phyloP scores from a whole-genome alignment of 2,797 vertebrate genomes.

The Catostomus latipinnis region DNA sequence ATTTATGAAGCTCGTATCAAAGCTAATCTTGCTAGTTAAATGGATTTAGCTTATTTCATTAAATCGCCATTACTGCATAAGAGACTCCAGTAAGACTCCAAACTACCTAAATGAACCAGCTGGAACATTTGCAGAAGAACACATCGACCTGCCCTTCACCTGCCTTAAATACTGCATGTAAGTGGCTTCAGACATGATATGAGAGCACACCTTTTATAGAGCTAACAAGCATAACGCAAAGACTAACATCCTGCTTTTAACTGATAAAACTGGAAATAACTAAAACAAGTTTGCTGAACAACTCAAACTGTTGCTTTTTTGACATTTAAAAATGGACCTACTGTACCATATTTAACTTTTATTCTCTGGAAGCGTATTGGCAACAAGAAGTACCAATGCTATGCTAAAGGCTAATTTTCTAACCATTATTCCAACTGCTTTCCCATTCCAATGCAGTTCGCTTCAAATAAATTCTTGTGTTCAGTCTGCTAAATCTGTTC shows the following conservation, averaged over 20 bases:
- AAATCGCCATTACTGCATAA: constrained; percentile 69
- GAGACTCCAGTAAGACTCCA: constrained; percentile 35
- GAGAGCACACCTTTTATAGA: constrained; percentile 36
- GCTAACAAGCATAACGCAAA: not conserved
- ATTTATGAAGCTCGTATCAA: constrained; percentile 43
- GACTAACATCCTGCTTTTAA: not conserved
- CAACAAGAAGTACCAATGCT: no score
- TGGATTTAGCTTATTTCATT: constrained; percentile 72
- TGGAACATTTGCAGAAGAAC: not conserved
- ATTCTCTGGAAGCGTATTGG: no score
- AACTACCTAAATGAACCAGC: not conserved
- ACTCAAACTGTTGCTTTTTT: no score
- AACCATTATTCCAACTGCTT: no score
- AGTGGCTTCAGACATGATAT: not conserved
- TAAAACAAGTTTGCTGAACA: not conserved
- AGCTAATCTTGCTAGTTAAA: constrained; percentile 54
- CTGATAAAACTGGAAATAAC: not conserved
- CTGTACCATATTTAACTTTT: no score
- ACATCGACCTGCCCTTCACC: constrained; percentile 72
- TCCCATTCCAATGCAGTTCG: no score
- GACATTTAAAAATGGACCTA: no score
- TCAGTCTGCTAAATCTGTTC: no score
- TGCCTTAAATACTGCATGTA: constrained; percentile 26
- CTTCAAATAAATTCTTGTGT: no score
- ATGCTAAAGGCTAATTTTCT: no score